Evolutionary conservation across 2,888 invertebrate species (phyloP), one percentile per base, ranked within the genome.

Genomic region (Coecobrya sp.): DNA sequence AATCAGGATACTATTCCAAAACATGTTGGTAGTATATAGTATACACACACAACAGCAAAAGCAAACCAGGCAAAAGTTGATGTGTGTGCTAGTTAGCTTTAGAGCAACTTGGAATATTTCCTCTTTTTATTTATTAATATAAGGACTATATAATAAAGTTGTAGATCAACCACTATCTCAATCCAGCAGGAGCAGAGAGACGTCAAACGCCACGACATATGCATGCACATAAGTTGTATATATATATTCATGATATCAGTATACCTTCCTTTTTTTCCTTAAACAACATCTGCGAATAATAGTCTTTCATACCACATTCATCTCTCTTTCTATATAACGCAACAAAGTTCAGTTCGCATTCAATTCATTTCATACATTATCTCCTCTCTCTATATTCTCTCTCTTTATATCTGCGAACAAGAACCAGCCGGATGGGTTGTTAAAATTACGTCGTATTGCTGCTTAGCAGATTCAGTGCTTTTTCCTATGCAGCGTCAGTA

Each of bases 381-480:
- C 27, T 62, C 13, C 19, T 82, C 19, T 68, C 30, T 30, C 25
- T 68, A 36, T 22, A 65, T 42, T 52, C 85, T 19, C 30, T 42
- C 84, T 59, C 19, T 55, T 55, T 25, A 13, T 68, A 86, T 79
- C 70, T 82, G 73, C 42, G 27, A 52, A 81, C 49, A 49, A 89
- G 68, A 65, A 90, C 45, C 79, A 85, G 87, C 92, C 85, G 92
- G 92, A 92, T 91, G 86, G 59, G 73, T 73, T 82, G 84, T 73
- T 85, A 82, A 89, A 82, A 87, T 88, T 91, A 68, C 79, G 70
- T 65, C 76, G 82, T 70, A n/a, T 36, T 55, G 27, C 59, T 65
- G n/a, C 25, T 62, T 65, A 36, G 82, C 42, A 59, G 62, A 81
- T 79, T 92, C 82, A 52, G 55, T 91, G 49, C 88, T 92, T 92